Evolutionary conservation across 2,888 invertebrate species (phyloP).

Genomic region (Dynastes tityus): DNA sequence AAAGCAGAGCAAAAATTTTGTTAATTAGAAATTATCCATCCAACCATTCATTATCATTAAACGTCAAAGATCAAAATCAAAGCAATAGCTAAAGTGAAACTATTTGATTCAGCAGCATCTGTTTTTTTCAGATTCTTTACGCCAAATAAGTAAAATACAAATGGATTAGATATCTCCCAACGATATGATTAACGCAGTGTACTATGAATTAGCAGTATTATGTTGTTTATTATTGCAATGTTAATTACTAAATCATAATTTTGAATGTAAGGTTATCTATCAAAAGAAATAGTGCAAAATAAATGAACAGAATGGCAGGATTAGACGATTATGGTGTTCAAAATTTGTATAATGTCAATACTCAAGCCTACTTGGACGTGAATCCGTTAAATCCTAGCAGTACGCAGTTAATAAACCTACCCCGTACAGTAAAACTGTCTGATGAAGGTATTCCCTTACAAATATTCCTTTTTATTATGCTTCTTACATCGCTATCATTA

Average conservation of each 20-base stretch:
- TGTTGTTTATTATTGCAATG: conserved; percentile 16
- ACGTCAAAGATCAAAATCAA: too few relatives aligned
- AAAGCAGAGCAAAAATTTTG: too few relatives aligned
- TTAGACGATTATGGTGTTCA: conserved; percentile 56
- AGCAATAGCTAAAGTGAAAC: too few relatives aligned
- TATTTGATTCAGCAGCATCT: background rate
- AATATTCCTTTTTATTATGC: background rate
- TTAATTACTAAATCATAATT: background rate
- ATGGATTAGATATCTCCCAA: background rate
- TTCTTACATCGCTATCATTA: background rate
- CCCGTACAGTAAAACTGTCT: conserved; percentile 37
- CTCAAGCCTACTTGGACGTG: conserved; percentile 50
- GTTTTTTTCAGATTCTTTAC: background rate
- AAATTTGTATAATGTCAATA: conserved; percentile 50
- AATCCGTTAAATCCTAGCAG: conserved; percentile 52
- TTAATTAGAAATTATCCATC: too few relatives aligned
- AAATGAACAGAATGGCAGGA: conserved; percentile 56
- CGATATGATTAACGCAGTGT: background rate
- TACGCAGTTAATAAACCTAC: conserved; percentile 28
- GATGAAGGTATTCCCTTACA: conserved; percentile 44
- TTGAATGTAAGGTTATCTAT: conserved; percentile 20
- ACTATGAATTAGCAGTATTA: conserved; percentile 9
- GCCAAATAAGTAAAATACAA: background rate
- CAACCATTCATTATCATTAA: too few relatives aligned
- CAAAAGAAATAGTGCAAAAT: background rate